A percentile compares a stretch with the other conserved stretches of the same genome.
Evolutionary conservation across 2,113 vertebrate genomes (phyloP).

Genomic region (Neodon shergylaensis): DNA sequence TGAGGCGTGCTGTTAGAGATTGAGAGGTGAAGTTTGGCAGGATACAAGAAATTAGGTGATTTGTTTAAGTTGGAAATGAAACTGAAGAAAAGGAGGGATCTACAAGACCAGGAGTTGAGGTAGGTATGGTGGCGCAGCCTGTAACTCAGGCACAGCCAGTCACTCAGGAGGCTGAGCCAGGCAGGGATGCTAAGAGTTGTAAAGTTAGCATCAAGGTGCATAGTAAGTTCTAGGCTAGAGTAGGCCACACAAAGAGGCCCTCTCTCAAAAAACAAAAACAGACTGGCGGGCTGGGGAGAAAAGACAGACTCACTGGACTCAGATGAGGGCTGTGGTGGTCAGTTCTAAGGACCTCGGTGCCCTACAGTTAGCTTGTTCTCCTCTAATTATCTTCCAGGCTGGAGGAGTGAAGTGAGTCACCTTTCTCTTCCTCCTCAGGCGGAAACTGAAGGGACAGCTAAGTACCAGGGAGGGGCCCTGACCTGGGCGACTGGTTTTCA

Average conservation of each 20-base stretch:
- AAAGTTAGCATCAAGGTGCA: not conserved
- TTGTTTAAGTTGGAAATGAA: slow-evolving; percentile 45
- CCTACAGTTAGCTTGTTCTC: slow-evolving; percentile 60
- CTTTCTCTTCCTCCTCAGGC: slow-evolving; percentile 60
- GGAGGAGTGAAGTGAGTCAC: slow-evolving; percentile 75
- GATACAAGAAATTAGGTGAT: not conserved
- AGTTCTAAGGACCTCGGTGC: slow-evolving; percentile 45
- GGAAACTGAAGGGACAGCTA: slow-evolving; percentile 66
- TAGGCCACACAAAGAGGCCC: not conserved
- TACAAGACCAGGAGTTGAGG: not conserved
- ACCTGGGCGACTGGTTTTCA: slow-evolving; percentile 67
- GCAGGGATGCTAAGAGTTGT: not conserved
- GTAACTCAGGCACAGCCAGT: not conserved
- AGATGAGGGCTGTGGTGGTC: not conserved
- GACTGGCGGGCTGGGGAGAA: not conserved
- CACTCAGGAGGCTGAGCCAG: not conserved
- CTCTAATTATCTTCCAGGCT: slow-evolving; percentile 72
- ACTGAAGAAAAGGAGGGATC: not conserved
- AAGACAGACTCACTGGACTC: not conserved
- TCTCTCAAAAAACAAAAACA: not conserved
- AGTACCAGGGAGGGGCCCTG: slow-evolving; percentile 63
- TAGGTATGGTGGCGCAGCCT: not conserved
- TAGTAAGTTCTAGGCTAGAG: not conserved
- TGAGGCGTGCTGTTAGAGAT: not conserved
- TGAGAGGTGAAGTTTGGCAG: slow-evolving; percentile 25